Conservation (phyloP, 2,113 vertebrate species). For the Megaceryle torquata region DNA sequence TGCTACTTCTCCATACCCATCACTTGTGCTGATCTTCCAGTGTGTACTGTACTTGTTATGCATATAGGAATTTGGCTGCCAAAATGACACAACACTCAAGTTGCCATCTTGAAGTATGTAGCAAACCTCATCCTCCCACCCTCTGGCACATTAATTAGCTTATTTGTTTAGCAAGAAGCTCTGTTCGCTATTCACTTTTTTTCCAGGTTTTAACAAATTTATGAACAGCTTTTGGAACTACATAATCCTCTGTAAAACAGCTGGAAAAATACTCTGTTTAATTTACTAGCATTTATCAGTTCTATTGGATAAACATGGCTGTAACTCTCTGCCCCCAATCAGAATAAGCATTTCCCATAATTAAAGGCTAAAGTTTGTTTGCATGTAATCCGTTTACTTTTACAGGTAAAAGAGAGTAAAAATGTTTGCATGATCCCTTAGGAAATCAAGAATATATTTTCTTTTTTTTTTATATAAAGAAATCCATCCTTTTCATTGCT, state of each 20-base stretch:
- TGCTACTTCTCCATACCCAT: background rate
- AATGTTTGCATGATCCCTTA: background rate
- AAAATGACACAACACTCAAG: slow-evolving; percentile 10
- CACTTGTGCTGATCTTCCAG: background rate
- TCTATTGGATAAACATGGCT: background rate
- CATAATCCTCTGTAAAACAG: background rate
- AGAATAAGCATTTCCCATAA: background rate
- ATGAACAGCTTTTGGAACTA: background rate
- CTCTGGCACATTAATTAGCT: slow-evolving; percentile 15
- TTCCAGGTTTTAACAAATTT: background rate
- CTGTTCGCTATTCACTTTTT: background rate
- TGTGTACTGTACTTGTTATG: background rate
- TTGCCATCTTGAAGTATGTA: slow-evolving; percentile 25
- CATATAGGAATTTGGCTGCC: background rate
- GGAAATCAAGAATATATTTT: background rate
- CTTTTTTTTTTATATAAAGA: background rate
- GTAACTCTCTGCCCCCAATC: background rate
- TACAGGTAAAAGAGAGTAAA: background rate
- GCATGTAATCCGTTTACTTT: background rate
- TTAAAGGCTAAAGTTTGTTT: background rate
- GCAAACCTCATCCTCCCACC: background rate
- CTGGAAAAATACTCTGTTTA: background rate
- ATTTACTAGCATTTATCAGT: background rate
- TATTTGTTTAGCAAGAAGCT: slow-evolving; percentile 42
- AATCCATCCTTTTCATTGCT: background rate